Conservation (phyloP, 1,140 invertebrate species). For the Achatina immaculata region DNA sequence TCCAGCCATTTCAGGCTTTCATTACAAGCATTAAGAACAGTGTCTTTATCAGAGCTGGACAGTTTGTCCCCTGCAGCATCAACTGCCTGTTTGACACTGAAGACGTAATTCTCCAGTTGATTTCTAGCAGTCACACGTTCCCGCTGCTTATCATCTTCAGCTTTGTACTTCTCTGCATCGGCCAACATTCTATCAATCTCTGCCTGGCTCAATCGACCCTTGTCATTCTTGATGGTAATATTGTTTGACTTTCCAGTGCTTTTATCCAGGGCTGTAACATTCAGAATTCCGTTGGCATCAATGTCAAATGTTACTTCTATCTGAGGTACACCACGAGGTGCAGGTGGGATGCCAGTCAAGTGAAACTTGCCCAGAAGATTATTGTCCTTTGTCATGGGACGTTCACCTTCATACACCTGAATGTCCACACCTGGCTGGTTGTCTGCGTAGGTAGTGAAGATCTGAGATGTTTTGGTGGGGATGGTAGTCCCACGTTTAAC, state of each 20-base stretch:
- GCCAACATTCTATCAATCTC: slow-evolving; percentile 97
- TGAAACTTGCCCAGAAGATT: slow-evolving; percentile 75
- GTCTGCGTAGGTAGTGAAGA: slow-evolving; percentile 67
- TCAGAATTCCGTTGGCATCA: slow-evolving; percentile 73
- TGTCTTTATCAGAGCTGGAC: slow-evolving; percentile 89
- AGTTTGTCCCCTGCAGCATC: slow-evolving; percentile 78
- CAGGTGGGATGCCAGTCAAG: slow-evolving; percentile 76
- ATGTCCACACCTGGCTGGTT: slow-evolving; percentile 83
- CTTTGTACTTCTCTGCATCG: slow-evolving; percentile 93
- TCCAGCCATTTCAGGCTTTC: slow-evolving; percentile 95
- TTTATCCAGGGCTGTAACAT: slow-evolving; percentile 73
- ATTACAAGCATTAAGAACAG: slow-evolving; percentile 89
- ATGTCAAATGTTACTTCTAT: slow-evolving; percentile 18
- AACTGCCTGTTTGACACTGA: slow-evolving; percentile 91
- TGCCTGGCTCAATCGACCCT: slow-evolving; percentile 87
- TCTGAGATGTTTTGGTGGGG: slow-evolving; percentile 64
- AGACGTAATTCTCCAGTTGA: slow-evolving; percentile 69
- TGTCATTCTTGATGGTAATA: slow-evolving; percentile 97
- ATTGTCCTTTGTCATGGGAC: slow-evolving; percentile 82
- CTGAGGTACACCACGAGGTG: slow-evolving; percentile 86
- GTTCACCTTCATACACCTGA: slow-evolving; percentile 84
- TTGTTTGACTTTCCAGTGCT: slow-evolving; percentile 79
- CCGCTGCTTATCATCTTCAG: slow-evolving; percentile 88
- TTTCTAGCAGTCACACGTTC: slow-evolving; percentile 87
- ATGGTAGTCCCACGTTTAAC: slow-evolving; percentile 74